phyloP scores from a whole-genome alignment of 2,797 vertebrate species.

The Anguilla marmorata region DNA sequence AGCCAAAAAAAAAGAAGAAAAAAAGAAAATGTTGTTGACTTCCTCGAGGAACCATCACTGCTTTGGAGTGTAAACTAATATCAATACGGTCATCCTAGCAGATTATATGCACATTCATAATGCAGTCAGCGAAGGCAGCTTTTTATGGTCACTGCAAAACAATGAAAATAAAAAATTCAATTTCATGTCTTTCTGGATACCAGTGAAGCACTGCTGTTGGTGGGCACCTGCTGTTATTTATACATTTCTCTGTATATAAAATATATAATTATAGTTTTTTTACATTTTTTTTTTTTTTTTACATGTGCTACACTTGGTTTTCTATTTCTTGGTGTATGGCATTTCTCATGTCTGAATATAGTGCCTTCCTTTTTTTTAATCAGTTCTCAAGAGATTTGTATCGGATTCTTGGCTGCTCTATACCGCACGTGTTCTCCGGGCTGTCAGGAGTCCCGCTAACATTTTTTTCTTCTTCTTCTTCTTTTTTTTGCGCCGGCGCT shows the following conservation, averaged over 20 bases:
- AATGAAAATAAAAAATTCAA: background rate
- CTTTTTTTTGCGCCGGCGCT: background rate
- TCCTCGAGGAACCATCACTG: background rate
- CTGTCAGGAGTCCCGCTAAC: background rate
- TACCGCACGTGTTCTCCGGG: too few species aligned
- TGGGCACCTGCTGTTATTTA: background rate
- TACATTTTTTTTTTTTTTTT: background rate
- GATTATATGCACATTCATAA: background rate
- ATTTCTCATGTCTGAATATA: background rate
- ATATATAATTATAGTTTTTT: background rate
- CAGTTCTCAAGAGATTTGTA: background rate
- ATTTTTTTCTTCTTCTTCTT: too few species aligned
- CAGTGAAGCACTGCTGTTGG: background rate
- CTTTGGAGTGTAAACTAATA: background rate
- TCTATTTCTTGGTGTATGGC: background rate
- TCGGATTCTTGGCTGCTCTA: background rate
- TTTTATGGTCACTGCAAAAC: background rate
- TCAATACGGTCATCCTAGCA: background rate
- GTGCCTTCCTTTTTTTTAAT: background rate
- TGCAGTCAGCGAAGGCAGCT: background rate
- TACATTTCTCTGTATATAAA: background rate
- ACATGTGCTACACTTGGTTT: background rate
- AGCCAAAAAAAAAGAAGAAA: background rate
- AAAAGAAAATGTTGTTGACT: background rate
- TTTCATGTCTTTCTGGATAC: background rate